phyloP scores from a whole-genome alignment of 2,797 vertebrate species.

The Silurus lanzhouensis region DNA sequence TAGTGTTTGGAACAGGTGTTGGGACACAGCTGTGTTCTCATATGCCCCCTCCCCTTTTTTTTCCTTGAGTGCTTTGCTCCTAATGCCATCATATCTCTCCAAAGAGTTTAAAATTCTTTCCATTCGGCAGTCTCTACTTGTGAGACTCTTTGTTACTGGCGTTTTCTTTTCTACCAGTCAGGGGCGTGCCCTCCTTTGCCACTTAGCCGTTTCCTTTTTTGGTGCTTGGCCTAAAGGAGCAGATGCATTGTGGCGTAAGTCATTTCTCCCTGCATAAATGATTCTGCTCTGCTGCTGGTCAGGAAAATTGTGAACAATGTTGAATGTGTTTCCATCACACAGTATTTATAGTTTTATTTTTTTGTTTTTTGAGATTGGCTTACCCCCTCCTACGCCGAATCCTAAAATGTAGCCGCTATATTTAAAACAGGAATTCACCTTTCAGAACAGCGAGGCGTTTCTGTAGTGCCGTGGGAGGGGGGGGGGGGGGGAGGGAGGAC shows the following conservation, averaged over 20 bases:
- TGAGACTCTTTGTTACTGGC: conserved; percentile 69
- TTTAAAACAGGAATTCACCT: conserved; percentile 43
- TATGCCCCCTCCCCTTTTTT: not conserved
- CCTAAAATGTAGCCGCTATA: conserved; percentile 36
- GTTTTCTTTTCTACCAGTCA: conserved; percentile 61
- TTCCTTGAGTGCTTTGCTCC: conserved; percentile 23
- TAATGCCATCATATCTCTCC: conserved; percentile 42
- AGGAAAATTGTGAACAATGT: not conserved
- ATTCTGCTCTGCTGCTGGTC: not conserved
- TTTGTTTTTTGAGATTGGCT: not conserved
- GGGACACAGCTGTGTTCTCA: conserved; percentile 47
- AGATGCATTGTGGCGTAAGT: not conserved
- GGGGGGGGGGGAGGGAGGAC: too few species aligned
- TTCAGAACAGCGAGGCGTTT: conserved; percentile 22
- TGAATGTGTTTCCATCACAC: not conserved
- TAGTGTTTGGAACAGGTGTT: conserved; percentile 45
- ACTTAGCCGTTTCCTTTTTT: conserved; percentile 45
- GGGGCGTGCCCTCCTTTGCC: not conserved
- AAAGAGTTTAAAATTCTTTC: conserved; percentile 78
- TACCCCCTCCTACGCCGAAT: not conserved
- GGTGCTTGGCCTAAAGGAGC: conserved; percentile 22
- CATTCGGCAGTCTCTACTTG: conserved; percentile 67
- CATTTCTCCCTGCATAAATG: not conserved
- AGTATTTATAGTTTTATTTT: not conserved
- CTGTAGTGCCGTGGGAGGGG: too few species aligned